These are phyloP conservation scores for Plestiodon gilberti DNA, from an alignment of 2,113 vertebrate genomes.

Conservation along the genomic window DNA sequence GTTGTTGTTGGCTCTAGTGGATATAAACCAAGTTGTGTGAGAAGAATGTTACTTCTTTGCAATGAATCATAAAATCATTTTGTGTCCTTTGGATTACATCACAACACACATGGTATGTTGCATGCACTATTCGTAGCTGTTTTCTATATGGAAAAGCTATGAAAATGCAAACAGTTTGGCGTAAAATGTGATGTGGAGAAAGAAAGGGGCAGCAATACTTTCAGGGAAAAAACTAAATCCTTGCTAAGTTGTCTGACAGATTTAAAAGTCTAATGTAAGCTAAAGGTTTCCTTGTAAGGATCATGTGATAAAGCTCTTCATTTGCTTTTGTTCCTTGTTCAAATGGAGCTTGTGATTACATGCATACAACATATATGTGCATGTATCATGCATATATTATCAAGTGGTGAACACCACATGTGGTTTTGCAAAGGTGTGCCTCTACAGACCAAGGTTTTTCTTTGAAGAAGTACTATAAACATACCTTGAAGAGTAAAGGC, in stretches of 20 bases:
- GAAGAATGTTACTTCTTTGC: conserved; percentile 81
- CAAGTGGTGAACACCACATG: conserved; percentile 35
- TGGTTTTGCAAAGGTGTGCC: conserved; percentile 39
- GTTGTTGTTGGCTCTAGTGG: conserved; percentile 72
- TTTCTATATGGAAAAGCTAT: conserved; percentile 66
- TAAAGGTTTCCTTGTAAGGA: conserved; percentile 56
- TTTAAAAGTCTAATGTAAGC: conserved; percentile 39
- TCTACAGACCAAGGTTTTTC: conserved; percentile 62
- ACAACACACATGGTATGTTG: conserved; percentile 72
- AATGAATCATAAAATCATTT: conserved; percentile 79
- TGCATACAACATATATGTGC: conserved; percentile 34
- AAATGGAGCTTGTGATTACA: conserved; percentile 65
- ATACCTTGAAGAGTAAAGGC: conserved; percentile 68
- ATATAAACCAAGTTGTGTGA: conserved; percentile 82
- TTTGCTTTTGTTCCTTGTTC: conserved; percentile 70
- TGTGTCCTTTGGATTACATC: conserved; percentile 79
- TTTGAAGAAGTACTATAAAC: conserved; percentile 60
- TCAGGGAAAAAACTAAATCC: conserved; percentile 13
- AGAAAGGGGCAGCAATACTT: conserved; percentile 45
- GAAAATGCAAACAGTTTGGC: conserved; percentile 69
- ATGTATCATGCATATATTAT: conserved; percentile 26
- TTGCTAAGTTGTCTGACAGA: conserved; percentile 35
- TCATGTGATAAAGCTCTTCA: conserved; percentile 68
- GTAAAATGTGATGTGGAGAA: conserved; percentile 61
- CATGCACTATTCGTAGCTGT: conserved; percentile 73